Percentiles rank a stretch among this genome's conserved stretches.
These are phyloP conservation scores for Drosophila ogumai DNA, from an alignment of 1,140 invertebrate genomes.

Conservation along the genomic window DNA sequence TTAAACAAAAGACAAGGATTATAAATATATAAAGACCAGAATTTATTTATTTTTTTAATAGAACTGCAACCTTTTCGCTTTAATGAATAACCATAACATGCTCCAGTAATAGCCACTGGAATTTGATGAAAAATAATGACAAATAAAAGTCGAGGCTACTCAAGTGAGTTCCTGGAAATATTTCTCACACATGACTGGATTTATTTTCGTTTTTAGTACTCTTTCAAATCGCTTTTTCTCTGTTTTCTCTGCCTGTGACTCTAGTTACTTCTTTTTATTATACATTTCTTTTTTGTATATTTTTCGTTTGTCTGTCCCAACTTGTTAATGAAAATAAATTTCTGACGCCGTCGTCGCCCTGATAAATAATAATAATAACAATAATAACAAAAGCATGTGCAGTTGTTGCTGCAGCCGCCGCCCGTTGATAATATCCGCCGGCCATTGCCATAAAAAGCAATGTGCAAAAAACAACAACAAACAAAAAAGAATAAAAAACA, in stretches of 20 bases:
- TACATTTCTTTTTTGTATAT: slow-evolving; percentile 7
- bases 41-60: background rate
- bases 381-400: slow-evolving; percentile 52
- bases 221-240: slow-evolving; percentile 5
- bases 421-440: slow-evolving; percentile 70
- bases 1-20: background rate
- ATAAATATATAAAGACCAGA: background rate
- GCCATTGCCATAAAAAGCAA: slow-evolving; percentile 62
- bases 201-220: slow-evolving; percentile 34
- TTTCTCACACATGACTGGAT: slow-evolving; percentile 30
- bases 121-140: slow-evolving; percentile 29
- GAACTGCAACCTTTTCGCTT: background rate
- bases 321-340: slow-evolving; percentile 80
- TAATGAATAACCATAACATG: slow-evolving; percentile 11
- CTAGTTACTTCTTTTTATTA: slow-evolving; percentile 21
- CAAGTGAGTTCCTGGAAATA: slow-evolving; percentile 16
- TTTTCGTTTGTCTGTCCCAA: slow-evolving; percentile 46
- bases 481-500: slow-evolving; percentile 11
- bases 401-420: slow-evolving; percentile 30
- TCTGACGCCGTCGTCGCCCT: slow-evolving; percentile 56
- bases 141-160: slow-evolving; percentile 24
- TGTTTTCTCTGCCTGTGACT: slow-evolving; percentile 1
- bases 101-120: background rate
- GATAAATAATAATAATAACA: slow-evolving; percentile 76
- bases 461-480: slow-evolving; percentile 46